These are phyloP conservation scores for Drosophila cognata DNA, from an alignment of 2,888 invertebrate genomes.

Conservation along the genomic window DNA sequence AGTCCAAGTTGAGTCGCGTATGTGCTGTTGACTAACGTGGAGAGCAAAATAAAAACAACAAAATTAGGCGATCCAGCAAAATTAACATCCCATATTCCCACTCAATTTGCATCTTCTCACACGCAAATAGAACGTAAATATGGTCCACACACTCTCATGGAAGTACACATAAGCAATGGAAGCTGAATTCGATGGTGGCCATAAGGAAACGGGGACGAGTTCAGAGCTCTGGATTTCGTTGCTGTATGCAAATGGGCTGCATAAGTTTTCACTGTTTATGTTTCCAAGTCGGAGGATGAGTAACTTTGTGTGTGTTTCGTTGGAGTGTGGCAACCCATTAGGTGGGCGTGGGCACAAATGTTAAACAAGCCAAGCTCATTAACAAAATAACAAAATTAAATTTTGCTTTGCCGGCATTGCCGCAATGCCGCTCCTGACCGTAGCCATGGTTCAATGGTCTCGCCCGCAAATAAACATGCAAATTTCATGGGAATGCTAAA, in stretches of 20 bases:
- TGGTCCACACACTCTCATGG: neutral
- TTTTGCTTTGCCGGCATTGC: constrained; percentile 48
- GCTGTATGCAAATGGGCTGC: constrained; percentile 10
- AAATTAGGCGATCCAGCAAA: constrained; percentile 14
- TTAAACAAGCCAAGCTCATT: constrained; percentile 67
- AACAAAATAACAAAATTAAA: constrained; percentile 75
- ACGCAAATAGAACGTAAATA: constrained; percentile 10
- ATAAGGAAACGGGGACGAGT: neutral
- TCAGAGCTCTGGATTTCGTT: neutral
- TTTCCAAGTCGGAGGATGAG: neutral
- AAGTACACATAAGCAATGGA: neutral
- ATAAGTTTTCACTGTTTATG: constrained; percentile 22
- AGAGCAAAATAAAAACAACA: neutral
- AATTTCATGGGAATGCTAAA: constrained; percentile 67
- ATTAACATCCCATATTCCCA: constrained; percentile 5
- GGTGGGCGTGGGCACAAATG: constrained; percentile 30
- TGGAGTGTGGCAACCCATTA: constrained; percentile 32
- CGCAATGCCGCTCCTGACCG: constrained; percentile 15
- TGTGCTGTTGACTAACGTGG: neutral
- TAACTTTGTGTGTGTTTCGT: neutral
- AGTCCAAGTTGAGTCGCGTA: neutral
- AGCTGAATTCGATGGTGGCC: constrained; percentile 11
- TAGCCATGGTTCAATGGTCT: constrained; percentile 44
- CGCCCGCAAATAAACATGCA: constrained; percentile 64
- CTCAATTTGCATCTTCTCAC: constrained; percentile 16